Percentiles rank a stretch among this genome's conserved stretches.
phyloP scores from a whole-genome alignment of 2,113 vertebrate genomes.

The Pelodiscus sinensis region DNA sequence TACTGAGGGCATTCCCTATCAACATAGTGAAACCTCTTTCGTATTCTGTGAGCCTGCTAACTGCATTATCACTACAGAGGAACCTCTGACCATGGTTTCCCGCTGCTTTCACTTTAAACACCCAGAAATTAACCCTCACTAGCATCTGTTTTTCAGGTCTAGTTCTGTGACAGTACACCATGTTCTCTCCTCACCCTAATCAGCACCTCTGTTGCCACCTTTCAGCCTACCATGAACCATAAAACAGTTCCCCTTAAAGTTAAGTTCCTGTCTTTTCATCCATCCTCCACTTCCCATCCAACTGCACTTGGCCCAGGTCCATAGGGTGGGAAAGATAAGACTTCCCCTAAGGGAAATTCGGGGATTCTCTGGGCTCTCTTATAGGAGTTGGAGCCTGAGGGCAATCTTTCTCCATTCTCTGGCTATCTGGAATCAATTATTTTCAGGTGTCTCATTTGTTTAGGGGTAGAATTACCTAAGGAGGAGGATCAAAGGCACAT shows the following conservation, averaged over 20 bases:
- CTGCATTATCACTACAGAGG: background rate
- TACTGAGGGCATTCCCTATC: background rate
- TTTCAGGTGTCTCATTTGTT: slow-evolving; percentile 8
- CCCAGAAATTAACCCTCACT: slow-evolving; percentile 2
- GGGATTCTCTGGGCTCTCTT: background rate
- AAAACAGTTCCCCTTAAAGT: background rate
- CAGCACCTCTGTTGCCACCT: background rate
- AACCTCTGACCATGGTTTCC: background rate
- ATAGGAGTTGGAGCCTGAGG: background rate
- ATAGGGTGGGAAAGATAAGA: background rate
- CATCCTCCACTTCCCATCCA: background rate
- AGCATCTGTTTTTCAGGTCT: slow-evolving; percentile 19
- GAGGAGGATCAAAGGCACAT: background rate
- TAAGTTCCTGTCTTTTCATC: background rate
- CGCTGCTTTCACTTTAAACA: slow-evolving; percentile 15
- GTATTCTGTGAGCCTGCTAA: background rate
- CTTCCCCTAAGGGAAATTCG: background rate
- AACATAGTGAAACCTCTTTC: background rate
- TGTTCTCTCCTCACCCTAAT: background rate
- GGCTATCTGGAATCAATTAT: background rate
- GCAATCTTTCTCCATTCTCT: background rate
- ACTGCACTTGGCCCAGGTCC: background rate
- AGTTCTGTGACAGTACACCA: background rate
- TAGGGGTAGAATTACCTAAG: background rate
- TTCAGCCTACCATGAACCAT: background rate